These are phyloP conservation scores for Aplochiton taeniatus DNA, from an alignment of 2,797 vertebrate species.

Conservation along the genomic window DNA sequence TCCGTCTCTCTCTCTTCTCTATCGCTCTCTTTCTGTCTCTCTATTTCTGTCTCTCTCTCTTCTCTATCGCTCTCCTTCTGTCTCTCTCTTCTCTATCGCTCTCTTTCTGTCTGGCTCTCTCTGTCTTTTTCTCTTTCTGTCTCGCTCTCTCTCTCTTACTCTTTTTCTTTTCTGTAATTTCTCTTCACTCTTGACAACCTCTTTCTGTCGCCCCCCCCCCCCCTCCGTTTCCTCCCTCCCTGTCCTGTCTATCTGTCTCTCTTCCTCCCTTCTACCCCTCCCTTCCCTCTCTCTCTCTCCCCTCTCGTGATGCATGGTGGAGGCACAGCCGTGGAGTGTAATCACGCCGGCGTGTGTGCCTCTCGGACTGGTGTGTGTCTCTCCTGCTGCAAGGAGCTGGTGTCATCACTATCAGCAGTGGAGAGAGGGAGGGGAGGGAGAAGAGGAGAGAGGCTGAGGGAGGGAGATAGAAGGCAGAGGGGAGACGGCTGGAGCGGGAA, in stretches of 20 bases:
- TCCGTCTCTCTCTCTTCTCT: neutral
- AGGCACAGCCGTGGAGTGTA: neutral
- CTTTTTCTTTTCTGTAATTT: neutral
- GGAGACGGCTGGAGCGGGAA: neutral
- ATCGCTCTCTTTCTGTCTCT: slow-evolving; percentile 2
- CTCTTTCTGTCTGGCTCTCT: neutral
- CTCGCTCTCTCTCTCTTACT: neutral
- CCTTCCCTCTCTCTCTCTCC: neutral
- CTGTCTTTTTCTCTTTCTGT: slow-evolving; percentile 3
- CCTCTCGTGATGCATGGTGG: slow-evolving; percentile 1
- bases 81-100: slow-evolving; percentile 4
- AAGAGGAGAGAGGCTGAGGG: slow-evolving; percentile 1
- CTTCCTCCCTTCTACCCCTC: neutral
- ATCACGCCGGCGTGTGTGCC: neutral
- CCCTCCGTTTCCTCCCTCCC: neutral
- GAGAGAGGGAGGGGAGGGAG: neutral
- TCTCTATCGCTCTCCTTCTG: slow-evolving; percentile 6
- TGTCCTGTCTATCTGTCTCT: neutral
- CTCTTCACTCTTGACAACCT: too few relatives aligned
- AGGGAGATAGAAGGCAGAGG: neutral
- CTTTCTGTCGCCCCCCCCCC: neutral
- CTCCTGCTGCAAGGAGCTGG: slow-evolving; percentile 1
- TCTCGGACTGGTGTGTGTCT: slow-evolving; percentile 11
- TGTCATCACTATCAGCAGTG: slow-evolving; percentile 28
- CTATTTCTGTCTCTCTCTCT: neutral